phyloP scores from a whole-genome alignment of 2,797 vertebrate genomes.

The Cuculus canorus region DNA sequence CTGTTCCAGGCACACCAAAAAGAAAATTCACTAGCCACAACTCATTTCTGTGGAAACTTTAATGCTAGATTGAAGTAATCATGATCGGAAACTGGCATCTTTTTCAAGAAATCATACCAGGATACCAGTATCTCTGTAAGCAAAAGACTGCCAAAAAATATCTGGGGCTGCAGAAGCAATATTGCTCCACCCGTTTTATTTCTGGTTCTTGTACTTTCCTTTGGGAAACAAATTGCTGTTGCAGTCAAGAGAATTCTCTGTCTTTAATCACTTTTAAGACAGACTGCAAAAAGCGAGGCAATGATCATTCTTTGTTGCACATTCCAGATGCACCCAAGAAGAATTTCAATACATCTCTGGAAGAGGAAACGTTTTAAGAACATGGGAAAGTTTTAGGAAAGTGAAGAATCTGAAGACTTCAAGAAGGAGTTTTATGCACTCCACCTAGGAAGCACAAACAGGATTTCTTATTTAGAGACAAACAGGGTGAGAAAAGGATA shows the following conservation, averaged over 20 bases:
- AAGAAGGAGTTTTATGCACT: neutral
- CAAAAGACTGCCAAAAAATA: neutral
- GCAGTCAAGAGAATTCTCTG: neutral
- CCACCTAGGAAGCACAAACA: neutral
- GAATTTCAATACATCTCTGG: neutral
- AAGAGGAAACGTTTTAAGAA: neutral
- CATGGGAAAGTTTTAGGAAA: neutral
- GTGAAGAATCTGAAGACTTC: neutral
- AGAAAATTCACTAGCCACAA: neutral
- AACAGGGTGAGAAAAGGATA: fast-evolving
- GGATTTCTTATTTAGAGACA: neutral
- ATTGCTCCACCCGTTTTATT: too few species aligned
- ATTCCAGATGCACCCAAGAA: neutral
- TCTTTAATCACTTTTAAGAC: neutral
- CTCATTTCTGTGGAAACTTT: neutral
- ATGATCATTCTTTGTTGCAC: too few species aligned
- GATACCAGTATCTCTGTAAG: neutral
- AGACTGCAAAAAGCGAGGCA: neutral
- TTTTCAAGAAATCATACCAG: neutral
- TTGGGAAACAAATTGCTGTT: neutral
- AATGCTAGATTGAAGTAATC: neutral
- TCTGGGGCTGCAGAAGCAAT: neutral
- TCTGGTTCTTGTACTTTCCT: neutral
- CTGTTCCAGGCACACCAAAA: neutral
- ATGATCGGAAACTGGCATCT: neutral